Evolutionary conservation across 2,113 vertebrate genomes (phyloP), one percentile per base, ranked within the genome.

Genomic region (Myrmophylax atrothorax): DNA sequence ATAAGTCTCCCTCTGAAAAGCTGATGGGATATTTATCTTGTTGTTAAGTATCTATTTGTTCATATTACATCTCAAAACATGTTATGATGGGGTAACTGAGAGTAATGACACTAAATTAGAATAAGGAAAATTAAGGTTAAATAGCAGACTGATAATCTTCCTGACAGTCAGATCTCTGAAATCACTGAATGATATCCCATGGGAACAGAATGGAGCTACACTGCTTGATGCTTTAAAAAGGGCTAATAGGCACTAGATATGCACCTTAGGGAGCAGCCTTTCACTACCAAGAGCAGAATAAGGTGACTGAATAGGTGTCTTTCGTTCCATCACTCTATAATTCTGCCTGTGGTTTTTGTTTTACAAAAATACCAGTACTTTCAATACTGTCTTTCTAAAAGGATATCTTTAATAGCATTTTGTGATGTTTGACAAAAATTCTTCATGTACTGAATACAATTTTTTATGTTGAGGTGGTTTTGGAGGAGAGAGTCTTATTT

Each of bases 61-160:
- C 82, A 46, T 73, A 53, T 83, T 93, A 46, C 49, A 85, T 79
- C 75, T 94, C 87, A 90, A 82, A 95, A 94, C 33, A 69, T 87
- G 58, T 91, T 93, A 69, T 76, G 70, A 87, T 85, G 53, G 40
- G 22, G 46, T 90, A 85, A 87, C 78, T 82, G 74, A 90, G 67
- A 82, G 18, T 82, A 89, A 91, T 82, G 38, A 66, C 53, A 82
- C 23, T 56, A 85, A 87, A 87, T 76, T 85, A 83, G 35, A 15
- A 67, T 67, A 47, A 49, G 37, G 33, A 95, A 87, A 82, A 94
- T 66, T 78, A 70, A 90, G n/a, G 31, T 68, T 93, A 89, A 90
- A 89, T 72, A 89, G 56, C 31, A 52, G 44, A 55, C 44, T 82
- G 70, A 60, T 93, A 74, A 89, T 77, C 50, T 69, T 73, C 68